Conservation (phyloP, 2,797 vertebrate species). For the Hypotaenidia philippensis region DNA sequence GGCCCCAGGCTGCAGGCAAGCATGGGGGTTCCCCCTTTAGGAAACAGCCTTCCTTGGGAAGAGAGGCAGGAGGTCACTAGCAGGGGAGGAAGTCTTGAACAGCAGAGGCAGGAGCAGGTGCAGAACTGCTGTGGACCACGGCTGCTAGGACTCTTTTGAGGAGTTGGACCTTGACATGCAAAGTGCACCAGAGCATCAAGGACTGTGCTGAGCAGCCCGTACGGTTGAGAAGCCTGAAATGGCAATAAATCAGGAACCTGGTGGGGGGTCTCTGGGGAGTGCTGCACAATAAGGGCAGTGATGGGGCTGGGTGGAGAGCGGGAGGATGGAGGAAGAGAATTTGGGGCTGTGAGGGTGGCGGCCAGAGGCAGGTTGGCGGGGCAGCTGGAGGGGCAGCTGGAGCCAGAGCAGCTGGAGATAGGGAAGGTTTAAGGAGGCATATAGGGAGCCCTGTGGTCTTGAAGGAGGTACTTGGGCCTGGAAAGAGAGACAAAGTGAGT, state of each 20-base stretch:
- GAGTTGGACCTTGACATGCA: not conserved
- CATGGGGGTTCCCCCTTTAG: not conserved
- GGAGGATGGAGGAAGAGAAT: not conserved
- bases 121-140: not conserved
- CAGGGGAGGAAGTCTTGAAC: not conserved
- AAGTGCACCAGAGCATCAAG: accelerated
- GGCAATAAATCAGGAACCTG: not conserved
- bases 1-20: not conserved
- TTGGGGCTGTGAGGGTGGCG: not conserved
- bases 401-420: not conserved
- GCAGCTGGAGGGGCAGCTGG: not conserved
- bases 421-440: not conserved
- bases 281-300: not conserved
- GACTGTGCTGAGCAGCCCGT: not conserved
- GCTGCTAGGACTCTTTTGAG: not conserved
- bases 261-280: not conserved
- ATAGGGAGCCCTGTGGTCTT: not conserved
- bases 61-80: not conserved
- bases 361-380: not conserved
- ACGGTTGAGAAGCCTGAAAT: not conserved
- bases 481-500: accelerated
- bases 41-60: not conserved
- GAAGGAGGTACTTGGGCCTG: not conserved
- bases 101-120: not conserved
- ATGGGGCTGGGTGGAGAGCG: not conserved